These are phyloP conservation scores for Alosa alosa DNA, from an alignment of 2,113 vertebrate genomes.

Conservation along the genomic window DNA sequence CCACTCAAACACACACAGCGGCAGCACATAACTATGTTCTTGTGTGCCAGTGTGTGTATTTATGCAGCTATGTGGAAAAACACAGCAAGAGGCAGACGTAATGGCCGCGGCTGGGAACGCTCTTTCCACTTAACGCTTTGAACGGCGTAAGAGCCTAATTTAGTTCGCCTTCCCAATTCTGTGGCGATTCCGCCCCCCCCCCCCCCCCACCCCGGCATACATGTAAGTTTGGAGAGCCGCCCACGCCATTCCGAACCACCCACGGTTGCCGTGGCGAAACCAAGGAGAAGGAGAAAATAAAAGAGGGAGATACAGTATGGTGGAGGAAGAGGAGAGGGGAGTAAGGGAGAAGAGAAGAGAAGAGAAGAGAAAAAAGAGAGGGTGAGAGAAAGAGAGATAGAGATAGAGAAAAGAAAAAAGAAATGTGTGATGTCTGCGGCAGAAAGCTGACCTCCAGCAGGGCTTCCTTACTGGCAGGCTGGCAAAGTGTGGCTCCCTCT, in stretches of 20 bases:
- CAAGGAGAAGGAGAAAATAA: conserved; percentile 33
- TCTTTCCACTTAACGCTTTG: conserved; percentile 46
- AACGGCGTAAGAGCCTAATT: conserved; percentile 49
- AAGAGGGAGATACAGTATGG: conserved; percentile 18
- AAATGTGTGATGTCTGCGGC: conserved; percentile 56
- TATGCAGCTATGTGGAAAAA: neutral
- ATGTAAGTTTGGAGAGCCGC: conserved; percentile 60
- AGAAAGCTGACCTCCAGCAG: conserved; percentile 52
- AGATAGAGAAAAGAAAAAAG: neutral
- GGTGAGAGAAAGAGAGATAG: conserved; percentile 17
- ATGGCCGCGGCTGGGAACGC: conserved; percentile 13
- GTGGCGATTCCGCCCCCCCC: conserved; percentile 47
- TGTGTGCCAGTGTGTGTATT: neutral
- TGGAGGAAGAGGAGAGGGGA: neutral
- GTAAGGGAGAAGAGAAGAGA: conserved; percentile 10
- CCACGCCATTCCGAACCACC: conserved; percentile 52
- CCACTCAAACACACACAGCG: neutral
- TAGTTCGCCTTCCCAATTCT: conserved; percentile 54
- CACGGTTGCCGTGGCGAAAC: conserved; percentile 47
- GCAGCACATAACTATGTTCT: neutral
- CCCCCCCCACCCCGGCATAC: conserved; percentile 57
- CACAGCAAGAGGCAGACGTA: neutral
- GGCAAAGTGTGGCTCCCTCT: neutral
- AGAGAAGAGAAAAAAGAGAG: conserved; percentile 19
- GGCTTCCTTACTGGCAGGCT: conserved; percentile 48